Percentiles rank a stretch among this genome's conserved stretches.
Conservation (phyloP, 2,888 invertebrate species). For the Hofmannophila pseudospretella region DNA sequence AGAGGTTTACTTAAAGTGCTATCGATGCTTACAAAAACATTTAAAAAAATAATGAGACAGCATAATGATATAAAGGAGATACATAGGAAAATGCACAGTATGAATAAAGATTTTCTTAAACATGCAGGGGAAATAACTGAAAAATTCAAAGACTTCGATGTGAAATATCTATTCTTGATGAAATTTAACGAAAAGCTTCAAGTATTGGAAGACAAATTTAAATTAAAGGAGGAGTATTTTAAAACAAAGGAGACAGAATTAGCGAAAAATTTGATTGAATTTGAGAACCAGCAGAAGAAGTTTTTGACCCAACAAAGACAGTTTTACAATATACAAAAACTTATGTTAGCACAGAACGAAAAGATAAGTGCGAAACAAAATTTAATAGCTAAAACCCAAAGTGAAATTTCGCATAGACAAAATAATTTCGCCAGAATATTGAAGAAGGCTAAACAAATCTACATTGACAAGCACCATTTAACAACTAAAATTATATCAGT, state of each 20-base stretch:
- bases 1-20: slow-evolving; percentile 57
- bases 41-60: slow-evolving; percentile 62
- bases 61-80: slow-evolving; percentile 55
- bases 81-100: slow-evolving; percentile 35
- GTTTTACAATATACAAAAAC: slow-evolving; percentile 58
- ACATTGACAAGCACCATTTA: slow-evolving; percentile 29
- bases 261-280: slow-evolving; percentile 44
- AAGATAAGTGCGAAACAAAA: slow-evolving; percentile 58
- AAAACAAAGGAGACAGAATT: slow-evolving; percentile 45
- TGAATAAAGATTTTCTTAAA: slow-evolving; percentile 44
- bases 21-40: slow-evolving; percentile 58
- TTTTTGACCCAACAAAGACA: slow-evolving; percentile 58
- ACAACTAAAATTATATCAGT: background rate
- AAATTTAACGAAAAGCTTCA: slow-evolving; percentile 43
- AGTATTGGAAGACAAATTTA: slow-evolving; percentile 34
- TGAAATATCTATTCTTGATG: slow-evolving; percentile 42
- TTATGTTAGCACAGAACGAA: slow-evolving; percentile 60
- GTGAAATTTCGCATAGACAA: slow-evolving; percentile 59
- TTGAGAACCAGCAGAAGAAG: slow-evolving; percentile 59
- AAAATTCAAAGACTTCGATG: slow-evolving; percentile 53
- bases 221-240: slow-evolving; percentile 35
- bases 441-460: slow-evolving; percentile 55
- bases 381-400: slow-evolving; percentile 56
- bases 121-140: slow-evolving; percentile 29
- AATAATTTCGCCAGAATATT: slow-evolving; percentile 57